Conservation (phyloP, 1,140 invertebrate genomes). For the Anoplolepis gracilipes region DNA sequence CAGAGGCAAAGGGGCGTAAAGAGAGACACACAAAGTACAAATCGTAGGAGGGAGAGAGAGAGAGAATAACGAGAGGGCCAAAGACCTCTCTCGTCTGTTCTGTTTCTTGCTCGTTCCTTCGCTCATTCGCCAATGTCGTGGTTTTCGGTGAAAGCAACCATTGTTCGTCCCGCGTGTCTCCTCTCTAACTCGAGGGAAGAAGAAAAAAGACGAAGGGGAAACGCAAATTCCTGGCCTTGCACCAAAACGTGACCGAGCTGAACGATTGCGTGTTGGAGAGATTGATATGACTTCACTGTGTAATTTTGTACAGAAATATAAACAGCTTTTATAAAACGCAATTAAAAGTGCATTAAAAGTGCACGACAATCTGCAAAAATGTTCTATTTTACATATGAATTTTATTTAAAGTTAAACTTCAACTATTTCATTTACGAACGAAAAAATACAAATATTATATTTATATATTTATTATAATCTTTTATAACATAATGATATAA, state of each 20-base stretch:
- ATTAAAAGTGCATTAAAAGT: not conserved
- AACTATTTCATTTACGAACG: not conserved
- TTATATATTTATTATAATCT: not conserved
- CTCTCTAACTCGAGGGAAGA: conserved; percentile 19
- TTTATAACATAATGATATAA: not conserved
- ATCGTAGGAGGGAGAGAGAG: not conserved
- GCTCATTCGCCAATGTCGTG: conserved; percentile 26
- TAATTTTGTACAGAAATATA: not conserved
- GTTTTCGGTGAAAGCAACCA: conserved; percentile 72
- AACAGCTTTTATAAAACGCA: not conserved
- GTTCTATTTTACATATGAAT: not conserved
- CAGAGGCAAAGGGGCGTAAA: not conserved
- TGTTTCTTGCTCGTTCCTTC: conserved; percentile 3
- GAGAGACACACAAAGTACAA: not conserved
- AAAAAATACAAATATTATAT: no score
- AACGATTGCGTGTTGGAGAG: not conserved
- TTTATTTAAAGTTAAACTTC: not conserved
- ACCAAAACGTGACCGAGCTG: conserved; percentile 3
- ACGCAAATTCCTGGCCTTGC: conserved; percentile 1
- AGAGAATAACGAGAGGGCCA: conserved; percentile 60
- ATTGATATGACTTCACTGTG: not conserved
- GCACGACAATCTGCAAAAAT: not conserved
- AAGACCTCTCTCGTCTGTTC: conserved; percentile 60
- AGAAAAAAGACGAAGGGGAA: not conserved
- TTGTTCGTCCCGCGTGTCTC: conserved; percentile 58